Conservation (phyloP, 2,113 vertebrate species). For the Phodopus roborovskii region DNA sequence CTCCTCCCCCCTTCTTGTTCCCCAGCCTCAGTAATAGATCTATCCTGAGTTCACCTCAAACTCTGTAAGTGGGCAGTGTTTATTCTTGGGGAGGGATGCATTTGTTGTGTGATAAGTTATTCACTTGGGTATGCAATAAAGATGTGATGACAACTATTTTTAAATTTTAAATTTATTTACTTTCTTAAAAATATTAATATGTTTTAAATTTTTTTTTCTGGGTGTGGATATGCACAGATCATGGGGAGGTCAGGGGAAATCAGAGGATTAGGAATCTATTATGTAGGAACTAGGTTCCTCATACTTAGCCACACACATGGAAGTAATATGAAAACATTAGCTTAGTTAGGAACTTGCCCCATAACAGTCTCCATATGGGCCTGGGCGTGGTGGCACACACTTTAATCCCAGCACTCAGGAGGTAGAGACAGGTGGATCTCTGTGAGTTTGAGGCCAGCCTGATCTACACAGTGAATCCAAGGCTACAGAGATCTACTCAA, state of each 20-base stretch:
- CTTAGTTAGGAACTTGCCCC: background rate
- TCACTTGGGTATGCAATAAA: constrained; percentile 66
- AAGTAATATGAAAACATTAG: background rate
- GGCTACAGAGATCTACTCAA: too few relatives aligned
- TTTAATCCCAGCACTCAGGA: background rate
- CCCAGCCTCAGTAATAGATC: constrained; percentile 26
- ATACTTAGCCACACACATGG: background rate
- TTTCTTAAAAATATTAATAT: background rate
- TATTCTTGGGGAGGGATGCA: background rate
- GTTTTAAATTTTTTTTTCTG: background rate
- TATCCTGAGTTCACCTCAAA: background rate
- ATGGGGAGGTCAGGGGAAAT: background rate
- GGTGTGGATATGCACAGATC: background rate
- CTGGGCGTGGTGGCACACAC: background rate
- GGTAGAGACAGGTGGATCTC: background rate
- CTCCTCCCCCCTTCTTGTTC: background rate
- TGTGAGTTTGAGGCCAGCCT: background rate
- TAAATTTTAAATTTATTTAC: background rate
- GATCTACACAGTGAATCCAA: background rate
- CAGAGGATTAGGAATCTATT: background rate
- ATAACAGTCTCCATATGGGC: background rate
- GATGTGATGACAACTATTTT: background rate
- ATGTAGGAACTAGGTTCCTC: background rate
- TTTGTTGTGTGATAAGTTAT: constrained; percentile 56
- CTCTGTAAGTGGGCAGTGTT: background rate